Conservation (phyloP, 2,797 vertebrate genomes). For the Myotis pilosus region DNA sequence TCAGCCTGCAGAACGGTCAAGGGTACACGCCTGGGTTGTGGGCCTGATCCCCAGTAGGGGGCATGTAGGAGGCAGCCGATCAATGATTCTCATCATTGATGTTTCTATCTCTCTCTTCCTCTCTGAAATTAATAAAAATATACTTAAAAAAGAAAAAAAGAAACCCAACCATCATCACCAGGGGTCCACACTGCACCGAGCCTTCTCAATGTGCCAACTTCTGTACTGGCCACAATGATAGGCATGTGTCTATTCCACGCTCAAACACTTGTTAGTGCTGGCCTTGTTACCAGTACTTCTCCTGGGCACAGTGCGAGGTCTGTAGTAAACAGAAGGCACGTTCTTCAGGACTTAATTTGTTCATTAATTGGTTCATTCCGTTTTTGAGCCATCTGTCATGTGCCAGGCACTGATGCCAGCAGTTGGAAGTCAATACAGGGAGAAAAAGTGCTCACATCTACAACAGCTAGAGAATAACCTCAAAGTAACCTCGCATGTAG, state of each 20-base stretch:
- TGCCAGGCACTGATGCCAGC: background rate
- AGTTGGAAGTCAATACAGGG: background rate
- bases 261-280: background rate
- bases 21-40: too few relatives aligned
- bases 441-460: background rate
- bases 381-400: background rate
- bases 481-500: background rate
- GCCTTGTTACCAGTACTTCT: background rate
- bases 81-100: too few relatives aligned
- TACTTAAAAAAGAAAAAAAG: background rate
- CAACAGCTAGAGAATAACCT: background rate
- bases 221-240: background rate
- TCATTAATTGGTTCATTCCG: background rate
- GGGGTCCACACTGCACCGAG: background rate
- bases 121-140: too few relatives aligned
- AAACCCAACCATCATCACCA: background rate
- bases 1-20: too few relatives aligned
- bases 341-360: background rate
- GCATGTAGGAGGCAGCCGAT: too few relatives aligned
- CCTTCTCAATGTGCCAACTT: background rate
- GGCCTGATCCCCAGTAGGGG: too few relatives aligned
- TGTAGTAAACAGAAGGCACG: background rate
- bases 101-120: too few relatives aligned
- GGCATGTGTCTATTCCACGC: fast-evolving
- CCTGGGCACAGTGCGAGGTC: background rate